A percentile compares a stretch with the other conserved stretches of the same genome.
Conservation (phyloP, 2,113 vertebrate genomes). For the Gallinago paraguaiae region DNA sequence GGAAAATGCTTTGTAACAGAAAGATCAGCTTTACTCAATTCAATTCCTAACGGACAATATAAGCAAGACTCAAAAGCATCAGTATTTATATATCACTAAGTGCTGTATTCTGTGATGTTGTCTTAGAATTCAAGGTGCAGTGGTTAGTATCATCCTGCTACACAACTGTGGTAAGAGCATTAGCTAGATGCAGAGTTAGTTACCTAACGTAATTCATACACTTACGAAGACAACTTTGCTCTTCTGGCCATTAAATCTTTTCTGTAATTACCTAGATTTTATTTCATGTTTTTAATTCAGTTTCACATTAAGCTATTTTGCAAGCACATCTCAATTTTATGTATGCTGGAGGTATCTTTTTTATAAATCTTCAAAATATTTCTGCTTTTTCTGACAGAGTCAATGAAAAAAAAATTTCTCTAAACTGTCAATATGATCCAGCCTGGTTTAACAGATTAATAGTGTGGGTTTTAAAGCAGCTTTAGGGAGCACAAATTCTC, state of each 20-base stretch:
- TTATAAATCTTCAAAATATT: neutral
- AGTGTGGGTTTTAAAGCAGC: neutral
- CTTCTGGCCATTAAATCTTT: neutral
- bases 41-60: neutral
- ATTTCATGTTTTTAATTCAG: neutral
- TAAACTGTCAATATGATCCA: neutral
- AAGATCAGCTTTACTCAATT: neutral
- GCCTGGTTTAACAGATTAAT: neutral
- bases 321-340: neutral
- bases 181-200: neutral
- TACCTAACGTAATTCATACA: neutral
- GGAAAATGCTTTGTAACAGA: neutral
- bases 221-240: neutral
- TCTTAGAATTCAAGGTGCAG: neutral
- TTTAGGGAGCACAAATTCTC: neutral
- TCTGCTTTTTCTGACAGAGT: neutral
- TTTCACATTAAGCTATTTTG: neutral
- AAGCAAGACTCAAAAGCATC: neutral
- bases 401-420: neutral
- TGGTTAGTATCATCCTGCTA: neutral
- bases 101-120: neutral
- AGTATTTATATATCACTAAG: neutral
- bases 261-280: neutral
- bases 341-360: neutral
- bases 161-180: neutral